Percentiles rank a stretch among this genome's conserved stretches.
phyloP scores from a whole-genome alignment of 2,888 invertebrate species.

The Ditylenchus weischeri region DNA sequence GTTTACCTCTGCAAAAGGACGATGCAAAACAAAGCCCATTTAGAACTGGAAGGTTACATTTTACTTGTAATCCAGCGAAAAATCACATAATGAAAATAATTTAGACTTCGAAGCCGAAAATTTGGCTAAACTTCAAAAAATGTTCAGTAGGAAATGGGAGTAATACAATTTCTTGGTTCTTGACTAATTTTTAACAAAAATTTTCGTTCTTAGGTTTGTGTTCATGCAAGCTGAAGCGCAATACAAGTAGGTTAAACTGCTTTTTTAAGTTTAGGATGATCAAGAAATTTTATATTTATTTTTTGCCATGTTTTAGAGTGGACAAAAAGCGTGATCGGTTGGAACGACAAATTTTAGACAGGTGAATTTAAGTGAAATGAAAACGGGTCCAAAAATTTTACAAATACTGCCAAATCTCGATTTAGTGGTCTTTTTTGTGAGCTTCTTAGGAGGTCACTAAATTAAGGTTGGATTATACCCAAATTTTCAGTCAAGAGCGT shows the following conservation, averaged over 20 bases:
- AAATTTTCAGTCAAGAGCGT: constrained; percentile 75
- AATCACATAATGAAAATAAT: no score
- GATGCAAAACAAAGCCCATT: constrained; percentile 97
- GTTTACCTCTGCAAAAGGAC: constrained; percentile 98
- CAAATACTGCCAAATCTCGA: no score
- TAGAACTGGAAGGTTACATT: constrained; percentile 77
- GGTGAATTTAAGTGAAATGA: no score
- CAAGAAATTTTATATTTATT: neutral
- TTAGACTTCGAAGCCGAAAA: constrained; percentile 92
- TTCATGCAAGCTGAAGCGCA: constrained; percentile 96
- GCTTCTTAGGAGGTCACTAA: no score
- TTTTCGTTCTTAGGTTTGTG: constrained; percentile 68
- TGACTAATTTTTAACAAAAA: no score
- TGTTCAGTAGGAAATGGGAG: constrained; percentile 99
- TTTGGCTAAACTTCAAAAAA: constrained; percentile 90
- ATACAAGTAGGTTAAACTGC: constrained; percentile 66
- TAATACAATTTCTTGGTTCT: no score
- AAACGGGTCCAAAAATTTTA: no score
- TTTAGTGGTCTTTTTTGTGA: no score
- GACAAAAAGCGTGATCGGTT: constrained; percentile 97
- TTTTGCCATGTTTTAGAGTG: constrained; percentile 65
- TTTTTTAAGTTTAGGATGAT: neutral
- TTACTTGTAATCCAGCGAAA: no score
- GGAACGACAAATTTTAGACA: constrained; percentile 94
- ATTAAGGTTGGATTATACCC: no score